Conservation (phyloP, 2,797 vertebrate species). For the Melanotaenia maccullochi region DNA sequence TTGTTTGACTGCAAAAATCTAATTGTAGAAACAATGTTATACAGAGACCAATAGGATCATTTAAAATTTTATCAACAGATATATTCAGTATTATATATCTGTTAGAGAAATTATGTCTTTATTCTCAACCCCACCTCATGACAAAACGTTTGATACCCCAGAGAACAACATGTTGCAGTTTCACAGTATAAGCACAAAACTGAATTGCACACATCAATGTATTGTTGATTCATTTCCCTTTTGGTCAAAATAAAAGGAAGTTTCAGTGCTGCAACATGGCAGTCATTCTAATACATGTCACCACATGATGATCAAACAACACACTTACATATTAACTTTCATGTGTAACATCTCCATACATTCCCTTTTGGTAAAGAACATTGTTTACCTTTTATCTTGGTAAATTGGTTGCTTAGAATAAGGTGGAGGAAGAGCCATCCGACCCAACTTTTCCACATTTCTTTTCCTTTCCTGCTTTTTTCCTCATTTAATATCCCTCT, state of each 20-base stretch:
- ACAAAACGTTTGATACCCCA: neutral
- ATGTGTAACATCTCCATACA: neutral
- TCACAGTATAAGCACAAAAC: neutral
- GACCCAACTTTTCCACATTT: neutral
- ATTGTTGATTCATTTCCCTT: too few relatives aligned
- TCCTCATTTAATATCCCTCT: too few relatives aligned
- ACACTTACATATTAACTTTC: neutral
- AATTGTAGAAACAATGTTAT: neutral
- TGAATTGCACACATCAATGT: neutral
- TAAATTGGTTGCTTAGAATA: neutral
- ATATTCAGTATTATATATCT: neutral
- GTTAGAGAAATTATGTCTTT: neutral
- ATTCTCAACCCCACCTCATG: neutral
- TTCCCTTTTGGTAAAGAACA: neutral
- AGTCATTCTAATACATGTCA: neutral
- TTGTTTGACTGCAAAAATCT: neutral
- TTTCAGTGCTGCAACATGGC: neutral
- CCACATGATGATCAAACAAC: neutral
- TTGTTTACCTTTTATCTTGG: neutral
- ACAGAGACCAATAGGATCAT: neutral
- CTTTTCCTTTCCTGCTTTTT: too few relatives aligned
- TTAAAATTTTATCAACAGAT: neutral
- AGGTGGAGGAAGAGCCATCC: neutral
- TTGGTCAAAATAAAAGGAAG: neutral
- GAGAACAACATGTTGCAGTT: neutral